Percentiles rank a stretch among this genome's conserved stretches.
Evolutionary conservation across 2,888 invertebrate genomes (phyloP).

Genomic region (Brenthis ino): DNA sequence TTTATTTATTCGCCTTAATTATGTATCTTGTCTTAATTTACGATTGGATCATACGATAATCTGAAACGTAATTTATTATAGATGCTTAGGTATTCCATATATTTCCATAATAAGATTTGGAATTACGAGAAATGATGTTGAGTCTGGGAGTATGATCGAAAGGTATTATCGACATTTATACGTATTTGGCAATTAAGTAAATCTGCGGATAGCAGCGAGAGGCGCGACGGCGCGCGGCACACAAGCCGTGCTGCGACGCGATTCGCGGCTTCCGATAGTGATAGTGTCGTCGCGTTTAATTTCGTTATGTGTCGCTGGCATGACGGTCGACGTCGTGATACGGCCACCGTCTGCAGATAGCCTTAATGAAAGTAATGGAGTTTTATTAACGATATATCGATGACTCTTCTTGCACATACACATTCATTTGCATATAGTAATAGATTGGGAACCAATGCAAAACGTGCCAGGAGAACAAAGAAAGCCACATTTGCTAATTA

Average conservation of each 20-base stretch:
- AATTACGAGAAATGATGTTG: slow-evolving; percentile 70
- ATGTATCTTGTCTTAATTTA: slow-evolving; percentile 83
- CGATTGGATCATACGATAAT: slow-evolving; percentile 83
- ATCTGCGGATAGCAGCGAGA: slow-evolving; percentile 54
- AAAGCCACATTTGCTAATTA: slow-evolving; percentile 82
- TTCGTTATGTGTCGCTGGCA: slow-evolving; percentile 75
- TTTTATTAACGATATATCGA: slow-evolving; percentile 77
- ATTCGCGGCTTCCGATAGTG: slow-evolving; percentile 76
- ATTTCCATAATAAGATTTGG: slow-evolving; percentile 81
- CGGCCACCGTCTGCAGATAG: slow-evolving; percentile 76
- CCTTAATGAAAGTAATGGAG: slow-evolving; percentile 82
- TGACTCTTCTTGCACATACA: slow-evolving; percentile 64
- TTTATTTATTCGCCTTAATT: slow-evolving; percentile 83
- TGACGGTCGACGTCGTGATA: slow-evolving; percentile 78
- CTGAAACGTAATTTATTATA: slow-evolving; percentile 79
- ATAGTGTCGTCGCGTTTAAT: slow-evolving; percentile 79
- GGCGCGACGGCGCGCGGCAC: slow-evolving; percentile 34
- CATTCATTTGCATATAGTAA: slow-evolving; percentile 63
- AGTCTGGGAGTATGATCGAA: slow-evolving; percentile 66
- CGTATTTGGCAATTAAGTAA: slow-evolving; percentile 77
- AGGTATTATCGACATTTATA: slow-evolving; percentile 75
- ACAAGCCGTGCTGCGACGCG: slow-evolving; percentile 47
- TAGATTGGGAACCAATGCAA: slow-evolving; percentile 70
- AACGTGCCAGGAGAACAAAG: slow-evolving; percentile 81
- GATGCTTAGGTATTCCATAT: slow-evolving; percentile 77